Conservation (phyloP, 2,888 invertebrate genomes). For the Seira musarum region DNA sequence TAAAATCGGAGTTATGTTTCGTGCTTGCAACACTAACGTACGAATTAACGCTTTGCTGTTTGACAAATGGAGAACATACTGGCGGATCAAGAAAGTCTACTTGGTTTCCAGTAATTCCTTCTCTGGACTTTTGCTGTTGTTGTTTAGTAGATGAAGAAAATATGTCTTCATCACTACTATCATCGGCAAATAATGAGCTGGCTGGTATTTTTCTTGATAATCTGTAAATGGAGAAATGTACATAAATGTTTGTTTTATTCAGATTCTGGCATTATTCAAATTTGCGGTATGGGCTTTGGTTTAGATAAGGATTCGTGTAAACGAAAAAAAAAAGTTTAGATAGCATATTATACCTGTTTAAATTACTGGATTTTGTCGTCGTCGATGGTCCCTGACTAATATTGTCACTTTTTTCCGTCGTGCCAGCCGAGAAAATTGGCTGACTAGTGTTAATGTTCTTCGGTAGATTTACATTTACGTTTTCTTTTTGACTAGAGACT, state of each 20-base stretch:
- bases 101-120: neutral
- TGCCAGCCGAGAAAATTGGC: conserved; percentile 41
- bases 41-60: neutral
- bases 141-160: conserved; percentile 39
- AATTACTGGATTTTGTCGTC: conserved; percentile 13
- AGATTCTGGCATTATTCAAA: conserved; percentile 20
- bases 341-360: conserved; percentile 36
- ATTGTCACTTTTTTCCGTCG: conserved; percentile 21
- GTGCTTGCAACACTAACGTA: too few relatives aligned
- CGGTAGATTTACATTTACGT: conserved; percentile 19
- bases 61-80: neutral
- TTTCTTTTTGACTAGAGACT: conserved; percentile 34
- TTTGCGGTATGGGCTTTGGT: too few relatives aligned
- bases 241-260: neutral
- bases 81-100: too few relatives aligned
- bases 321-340: neutral
- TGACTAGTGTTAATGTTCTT: conserved; percentile 52
- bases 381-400: conserved; percentile 54
- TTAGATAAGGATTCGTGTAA: too few relatives aligned
- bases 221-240: too few relatives aligned
- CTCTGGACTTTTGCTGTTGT: neutral
- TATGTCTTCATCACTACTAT: conserved; percentile 61
- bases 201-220: conserved; percentile 17
- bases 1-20: neutral
- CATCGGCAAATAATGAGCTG: conserved; percentile 48